These are phyloP conservation scores for Trissolcus basalis DNA, from an alignment of 1,140 invertebrate genomes.

Conservation along the genomic window DNA sequence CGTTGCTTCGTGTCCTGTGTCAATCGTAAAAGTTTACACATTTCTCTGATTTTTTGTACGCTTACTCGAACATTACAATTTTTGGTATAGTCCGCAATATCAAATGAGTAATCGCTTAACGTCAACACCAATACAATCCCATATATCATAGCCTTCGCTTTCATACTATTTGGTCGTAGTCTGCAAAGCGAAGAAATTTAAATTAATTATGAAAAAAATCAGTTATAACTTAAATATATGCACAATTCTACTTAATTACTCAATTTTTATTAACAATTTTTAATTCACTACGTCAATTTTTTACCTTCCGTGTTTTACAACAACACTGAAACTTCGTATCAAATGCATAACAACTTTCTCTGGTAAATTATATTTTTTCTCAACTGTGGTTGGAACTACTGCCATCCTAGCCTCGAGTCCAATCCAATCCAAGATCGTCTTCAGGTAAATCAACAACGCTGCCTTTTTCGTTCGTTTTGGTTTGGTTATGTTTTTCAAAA, in stretches of 20 bases:
- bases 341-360: constrained; percentile 7
- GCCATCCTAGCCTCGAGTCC: background rate
- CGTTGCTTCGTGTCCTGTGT: background rate
- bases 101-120: constrained; percentile 12
- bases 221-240: too few species aligned
- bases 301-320: constrained; percentile 8
- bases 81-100: constrained; percentile 5
- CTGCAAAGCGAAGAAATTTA: constrained; percentile 12
- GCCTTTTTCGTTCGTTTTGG: constrained; percentile 22
- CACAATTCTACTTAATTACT: background rate
- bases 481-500: constrained; percentile 14
- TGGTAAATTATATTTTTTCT: constrained; percentile 8
- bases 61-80: background rate
- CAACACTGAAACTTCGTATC: constrained; percentile 5
- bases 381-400: background rate
- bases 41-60: constrained; percentile 1
- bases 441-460: constrained; percentile 15
- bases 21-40: constrained; percentile 3
- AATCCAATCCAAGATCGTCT: constrained; percentile 9
- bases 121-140: constrained; percentile 16
- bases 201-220: too few species aligned
- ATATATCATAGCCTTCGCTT: constrained; percentile 20
- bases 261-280: too few species aligned
- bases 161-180: constrained; percentile 7
- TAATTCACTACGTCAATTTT: too few species aligned